These are phyloP conservation scores for Lepidocolaptes lacrymiger DNA, from an alignment of 2,797 vertebrate species.

Conservation along the genomic window DNA sequence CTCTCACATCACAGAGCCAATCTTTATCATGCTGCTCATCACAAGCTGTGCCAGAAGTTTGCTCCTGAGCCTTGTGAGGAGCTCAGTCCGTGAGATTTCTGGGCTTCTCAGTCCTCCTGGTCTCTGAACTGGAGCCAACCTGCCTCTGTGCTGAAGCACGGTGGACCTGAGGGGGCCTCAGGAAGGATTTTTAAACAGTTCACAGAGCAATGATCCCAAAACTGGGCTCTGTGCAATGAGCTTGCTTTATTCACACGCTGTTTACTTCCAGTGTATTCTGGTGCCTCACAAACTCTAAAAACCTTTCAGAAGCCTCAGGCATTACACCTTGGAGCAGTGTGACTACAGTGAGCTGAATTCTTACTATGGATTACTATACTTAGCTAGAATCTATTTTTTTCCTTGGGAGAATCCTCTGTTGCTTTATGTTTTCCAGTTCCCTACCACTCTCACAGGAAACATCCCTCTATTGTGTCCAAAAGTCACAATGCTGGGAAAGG, in stretches of 20 bases:
- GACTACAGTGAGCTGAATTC: neutral
- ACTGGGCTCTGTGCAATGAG: neutral
- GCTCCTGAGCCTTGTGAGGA: neutral
- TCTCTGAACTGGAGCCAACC: neutral
- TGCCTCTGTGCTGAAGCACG: rapidly evolving
- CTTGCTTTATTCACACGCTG: neutral
- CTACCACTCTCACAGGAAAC: constrained; percentile 68
- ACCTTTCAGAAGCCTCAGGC: neutral
- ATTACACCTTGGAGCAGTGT: neutral
- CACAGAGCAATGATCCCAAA: neutral
- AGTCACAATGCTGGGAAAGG: constrained; percentile 78
- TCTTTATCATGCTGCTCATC: neutral
- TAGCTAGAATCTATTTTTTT: constrained; percentile 33
- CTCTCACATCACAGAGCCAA: neutral
- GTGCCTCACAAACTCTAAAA: neutral
- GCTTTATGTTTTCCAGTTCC: neutral
- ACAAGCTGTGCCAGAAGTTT: neutral
- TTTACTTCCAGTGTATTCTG: neutral
- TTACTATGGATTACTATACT: neutral
- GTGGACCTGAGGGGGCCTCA: neutral
- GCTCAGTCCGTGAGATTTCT: neutral
- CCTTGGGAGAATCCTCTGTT: constrained; percentile 58
- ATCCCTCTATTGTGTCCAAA: constrained; percentile 67
- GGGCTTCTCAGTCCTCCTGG: neutral
- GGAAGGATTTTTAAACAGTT: neutral